Conservation (phyloP, 2,888 invertebrate species). For the Chorisops tibialis region DNA sequence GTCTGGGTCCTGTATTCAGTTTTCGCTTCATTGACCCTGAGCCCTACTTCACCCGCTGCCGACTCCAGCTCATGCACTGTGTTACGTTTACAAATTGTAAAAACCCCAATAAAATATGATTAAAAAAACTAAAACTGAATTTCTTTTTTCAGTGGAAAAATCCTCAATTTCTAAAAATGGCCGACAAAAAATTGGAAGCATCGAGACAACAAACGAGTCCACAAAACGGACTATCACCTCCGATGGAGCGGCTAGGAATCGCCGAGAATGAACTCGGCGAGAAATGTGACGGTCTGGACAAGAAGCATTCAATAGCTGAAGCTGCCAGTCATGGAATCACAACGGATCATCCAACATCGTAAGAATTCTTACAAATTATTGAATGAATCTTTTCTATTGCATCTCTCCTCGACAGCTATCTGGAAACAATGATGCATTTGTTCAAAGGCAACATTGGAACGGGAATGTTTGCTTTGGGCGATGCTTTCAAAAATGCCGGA, state of each 20-base stretch:
- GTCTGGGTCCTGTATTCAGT: no score
- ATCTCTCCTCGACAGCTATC: conserved; percentile 60
- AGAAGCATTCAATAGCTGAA: background rate
- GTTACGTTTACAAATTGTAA: no score
- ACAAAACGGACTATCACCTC: background rate
- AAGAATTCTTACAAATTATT: conserved; percentile 23
- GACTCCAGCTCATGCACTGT: no score
- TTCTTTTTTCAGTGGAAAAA: no score
- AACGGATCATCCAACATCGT: conserved; percentile 35
- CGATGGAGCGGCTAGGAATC: background rate
- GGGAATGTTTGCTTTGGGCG: conserved; percentile 93
- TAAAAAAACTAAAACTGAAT: no score
- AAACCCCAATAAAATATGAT: no score
- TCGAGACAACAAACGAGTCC: background rate
- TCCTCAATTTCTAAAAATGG: no score
- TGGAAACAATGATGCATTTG: conserved; percentile 85
- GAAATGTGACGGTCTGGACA: background rate
- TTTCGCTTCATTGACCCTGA: no score
- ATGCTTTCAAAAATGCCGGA: conserved; percentile 90
- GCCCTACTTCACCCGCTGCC: no score
- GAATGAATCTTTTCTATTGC: background rate
- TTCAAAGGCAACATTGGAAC: conserved; percentile 96
- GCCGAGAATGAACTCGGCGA: background rate
- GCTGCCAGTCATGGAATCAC: conserved; percentile 31
- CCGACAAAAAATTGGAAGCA: background rate